Evolutionary conservation across 2,797 vertebrate genomes (phyloP), one percentile per base, ranked within the genome.

Genomic region (Cossypha dichroa): DNA sequence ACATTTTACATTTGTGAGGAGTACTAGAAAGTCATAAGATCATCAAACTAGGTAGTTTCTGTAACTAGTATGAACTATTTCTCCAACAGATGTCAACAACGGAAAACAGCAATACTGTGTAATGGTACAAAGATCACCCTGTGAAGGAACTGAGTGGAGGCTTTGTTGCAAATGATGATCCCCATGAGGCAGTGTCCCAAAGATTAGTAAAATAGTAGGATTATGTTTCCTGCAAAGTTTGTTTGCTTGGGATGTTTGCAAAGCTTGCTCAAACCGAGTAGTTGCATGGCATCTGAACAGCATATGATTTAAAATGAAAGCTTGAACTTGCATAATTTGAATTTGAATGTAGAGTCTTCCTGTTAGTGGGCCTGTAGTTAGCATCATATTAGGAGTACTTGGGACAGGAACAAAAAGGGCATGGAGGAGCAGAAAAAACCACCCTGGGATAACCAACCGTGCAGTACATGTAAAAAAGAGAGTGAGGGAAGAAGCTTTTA

Each of bases 231-330:
- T 79, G 59, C 55, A 51, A 78, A 49, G 14, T 76, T 82, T 91
- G 58, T 95, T 95, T 82, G 54, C 70, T 89, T 89, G n/a, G 46
- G 22, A 54, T 93, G 21, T 92, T 91, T 94, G 63, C 46, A 62
- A 85, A 89, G 46, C 63, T 56, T 8, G 4, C 34, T 43, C 10
- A 16, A 82, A 75, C 46, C 21, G n/a, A 16, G 5, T 64, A 85
- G 70, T 78, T 7, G 1, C 9, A 2, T 36, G 29, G 41, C 29
- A n/a, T 56, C 52, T 46, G 36, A 80, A 59, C 36, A 81, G 16
- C 51, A 38, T 58, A 72, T 48, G 51, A 82, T 87, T 76, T 76
- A 36, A 90, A 91, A 79, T 67, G 54, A 69, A 80, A 60, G 34
- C 64, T 76, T 82, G 70, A 82, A 51, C 43, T 69, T 51, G 28